Evolutionary conservation across 2,888 invertebrate genomes (phyloP).

Genomic region (Drosophila longiperda): DNA sequence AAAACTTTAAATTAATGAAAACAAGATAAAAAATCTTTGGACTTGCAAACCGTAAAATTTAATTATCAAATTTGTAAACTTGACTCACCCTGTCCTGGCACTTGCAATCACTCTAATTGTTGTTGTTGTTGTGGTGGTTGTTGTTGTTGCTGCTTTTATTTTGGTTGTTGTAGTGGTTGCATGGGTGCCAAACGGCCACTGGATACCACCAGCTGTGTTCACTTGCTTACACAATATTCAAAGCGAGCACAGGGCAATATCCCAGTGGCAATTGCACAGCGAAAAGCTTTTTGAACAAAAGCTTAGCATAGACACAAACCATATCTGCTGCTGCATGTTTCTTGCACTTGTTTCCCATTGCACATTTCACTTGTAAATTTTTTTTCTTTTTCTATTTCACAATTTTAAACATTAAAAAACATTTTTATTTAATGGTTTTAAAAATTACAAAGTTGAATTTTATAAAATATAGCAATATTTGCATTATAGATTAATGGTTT

Average conservation of each 20-base stretch:
- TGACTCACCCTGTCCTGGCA: slow-evolving; percentile 53
- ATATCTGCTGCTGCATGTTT: slow-evolving; percentile 1
- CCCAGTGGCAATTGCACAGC: slow-evolving; percentile 91
- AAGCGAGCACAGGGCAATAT: slow-evolving; percentile 99
- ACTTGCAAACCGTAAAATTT: slow-evolving; percentile 57
- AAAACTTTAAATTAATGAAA: slow-evolving; percentile 34
- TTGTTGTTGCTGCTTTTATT: slow-evolving; percentile 21
- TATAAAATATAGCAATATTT: neutral
- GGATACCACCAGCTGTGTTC: slow-evolving; percentile 99
- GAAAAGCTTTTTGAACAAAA: slow-evolving; percentile 50
- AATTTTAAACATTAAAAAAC: neutral
- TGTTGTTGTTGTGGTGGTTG: slow-evolving; percentile 14
- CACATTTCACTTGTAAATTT: slow-evolving; percentile 15
- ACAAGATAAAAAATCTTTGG: slow-evolving; percentile 41
- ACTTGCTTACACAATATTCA: slow-evolving; percentile 88
- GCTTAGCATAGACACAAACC: slow-evolving; percentile 67
- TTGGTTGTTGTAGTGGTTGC: slow-evolving; percentile 50
- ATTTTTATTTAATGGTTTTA: neutral
- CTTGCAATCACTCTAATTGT: neutral
- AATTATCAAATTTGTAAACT: slow-evolving; percentile 10
- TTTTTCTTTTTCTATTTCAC: slow-evolving; percentile 14
- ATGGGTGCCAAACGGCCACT: slow-evolving; percentile 88
- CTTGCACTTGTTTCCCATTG: slow-evolving; percentile 1
- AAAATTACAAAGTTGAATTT: neutral
- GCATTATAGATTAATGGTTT: neutral